Conservation (phyloP, 2,888 invertebrate genomes). For the Notocelia uddmanniana region DNA sequence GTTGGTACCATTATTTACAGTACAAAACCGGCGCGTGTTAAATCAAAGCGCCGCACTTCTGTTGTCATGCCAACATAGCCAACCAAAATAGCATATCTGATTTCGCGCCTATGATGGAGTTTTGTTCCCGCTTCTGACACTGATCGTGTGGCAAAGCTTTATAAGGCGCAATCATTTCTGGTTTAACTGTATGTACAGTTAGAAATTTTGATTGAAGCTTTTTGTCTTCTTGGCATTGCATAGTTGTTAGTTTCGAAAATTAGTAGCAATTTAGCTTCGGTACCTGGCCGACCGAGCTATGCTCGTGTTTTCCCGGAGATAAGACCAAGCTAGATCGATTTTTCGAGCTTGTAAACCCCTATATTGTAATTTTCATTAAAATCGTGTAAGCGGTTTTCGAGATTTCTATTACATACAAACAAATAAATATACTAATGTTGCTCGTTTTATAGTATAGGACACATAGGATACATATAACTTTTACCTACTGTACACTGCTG, state of each 20-base stretch:
- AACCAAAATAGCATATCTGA: constrained; percentile 76
- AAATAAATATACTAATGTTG: too few species aligned
- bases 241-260: not conserved
- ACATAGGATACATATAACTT: too few species aligned
- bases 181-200: constrained; percentile 36
- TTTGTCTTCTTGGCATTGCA: not conserved
- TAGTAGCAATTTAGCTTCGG: too few species aligned
- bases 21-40: constrained; percentile 62
- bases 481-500: too few species aligned
- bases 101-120: constrained; percentile 67
- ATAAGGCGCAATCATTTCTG: constrained; percentile 45
- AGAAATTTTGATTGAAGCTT: constrained; percentile 24
- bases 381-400: too few species aligned
- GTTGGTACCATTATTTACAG: constrained; percentile 62
- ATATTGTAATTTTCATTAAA: too few species aligned
- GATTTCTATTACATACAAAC: too few species aligned
- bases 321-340: too few species aligned
- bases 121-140: constrained; percentile 51
- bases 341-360: too few species aligned
- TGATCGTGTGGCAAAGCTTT: constrained; percentile 42
- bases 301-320: too few species aligned
- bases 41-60: constrained; percentile 78
- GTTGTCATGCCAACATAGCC: constrained; percentile 65
- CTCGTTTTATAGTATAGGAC: too few species aligned
- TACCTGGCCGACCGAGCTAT: too few species aligned